Evolutionary conservation across 23 tunicate species (phyloP).

Genomic region (Pegea sp.): DNA sequence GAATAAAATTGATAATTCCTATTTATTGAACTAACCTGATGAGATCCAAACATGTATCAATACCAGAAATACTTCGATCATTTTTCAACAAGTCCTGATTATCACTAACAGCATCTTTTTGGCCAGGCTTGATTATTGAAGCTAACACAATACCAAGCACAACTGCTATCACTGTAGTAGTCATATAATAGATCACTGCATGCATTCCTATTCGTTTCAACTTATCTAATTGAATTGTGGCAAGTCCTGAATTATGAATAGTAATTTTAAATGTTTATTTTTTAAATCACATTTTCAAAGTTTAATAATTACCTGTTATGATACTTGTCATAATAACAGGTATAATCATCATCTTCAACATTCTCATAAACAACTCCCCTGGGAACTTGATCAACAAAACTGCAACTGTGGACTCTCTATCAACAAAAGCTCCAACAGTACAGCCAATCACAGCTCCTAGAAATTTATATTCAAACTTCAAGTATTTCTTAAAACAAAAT

Average conservation of each 20-base stretch:
- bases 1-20: neutral
- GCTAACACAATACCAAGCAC: conserved; percentile 60
- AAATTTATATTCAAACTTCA: no score
- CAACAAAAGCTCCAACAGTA: neutral
- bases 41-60: conserved; percentile 74
- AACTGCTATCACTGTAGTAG: conserved; percentile 66
- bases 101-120: neutral
- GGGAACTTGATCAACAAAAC: conserved; percentile 49
- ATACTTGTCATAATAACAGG: conserved; percentile 73
- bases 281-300: neutral
- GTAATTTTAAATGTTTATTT: neutral
- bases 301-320: conserved; percentile 25
- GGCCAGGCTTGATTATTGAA: conserved; percentile 36
- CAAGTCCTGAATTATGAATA: conserved; percentile 27
- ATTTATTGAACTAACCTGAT: no score
- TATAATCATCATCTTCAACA: conserved; percentile 65
- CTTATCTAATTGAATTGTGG: neutral
- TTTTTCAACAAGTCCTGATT: neutral
- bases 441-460: neutral
- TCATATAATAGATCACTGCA: conserved; percentile 49
- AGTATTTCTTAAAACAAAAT: no score
- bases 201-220: conserved; percentile 38
- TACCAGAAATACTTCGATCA: conserved; percentile 15
- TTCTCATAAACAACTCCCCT: conserved; percentile 78
- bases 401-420: conserved; percentile 12